These are phyloP conservation scores for Pipistrellus pipistrellus DNA, from an alignment of 2,797 vertebrate genomes.

Conservation along the genomic window DNA sequence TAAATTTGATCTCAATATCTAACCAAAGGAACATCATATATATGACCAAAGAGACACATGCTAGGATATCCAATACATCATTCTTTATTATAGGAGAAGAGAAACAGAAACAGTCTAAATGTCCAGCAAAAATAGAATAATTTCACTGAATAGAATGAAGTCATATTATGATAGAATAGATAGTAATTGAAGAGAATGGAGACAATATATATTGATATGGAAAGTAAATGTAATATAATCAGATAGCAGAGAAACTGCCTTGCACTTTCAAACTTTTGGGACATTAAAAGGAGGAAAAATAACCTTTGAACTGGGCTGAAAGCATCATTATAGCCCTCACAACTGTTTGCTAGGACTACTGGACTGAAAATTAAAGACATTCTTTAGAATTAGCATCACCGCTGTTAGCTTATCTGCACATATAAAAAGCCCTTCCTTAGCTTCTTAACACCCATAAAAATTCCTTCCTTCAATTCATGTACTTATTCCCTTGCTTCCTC, in stretches of 20 bases:
- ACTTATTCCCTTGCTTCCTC: not conserved
- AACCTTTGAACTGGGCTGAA: not conserved
- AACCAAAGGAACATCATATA: not conserved
- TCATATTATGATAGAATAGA: not conserved
- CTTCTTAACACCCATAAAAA: too few species aligned
- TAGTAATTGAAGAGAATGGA: not conserved
- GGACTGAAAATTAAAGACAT: not conserved
- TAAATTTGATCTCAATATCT: conserved; percentile 14
- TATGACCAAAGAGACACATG: not conserved
- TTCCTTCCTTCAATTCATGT: not conserved
- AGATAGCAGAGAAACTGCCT: not conserved
- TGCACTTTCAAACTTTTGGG: not conserved
- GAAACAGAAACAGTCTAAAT: not conserved
- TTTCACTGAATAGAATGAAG: not conserved
- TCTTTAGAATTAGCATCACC: not conserved
- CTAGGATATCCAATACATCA: not conserved
- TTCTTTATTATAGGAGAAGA: not conserved
- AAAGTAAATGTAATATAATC: not conserved
- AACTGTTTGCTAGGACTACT: not conserved
- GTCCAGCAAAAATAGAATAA: conserved; percentile 1
- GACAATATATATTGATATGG: not conserved
- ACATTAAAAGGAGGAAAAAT: not conserved
- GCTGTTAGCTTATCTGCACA: not conserved
- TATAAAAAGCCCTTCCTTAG: not conserved
- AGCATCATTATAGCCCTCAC: not conserved